Evolutionary conservation across 2,113 vertebrate species (phyloP).

Genomic region (Mus pahari): DNA sequence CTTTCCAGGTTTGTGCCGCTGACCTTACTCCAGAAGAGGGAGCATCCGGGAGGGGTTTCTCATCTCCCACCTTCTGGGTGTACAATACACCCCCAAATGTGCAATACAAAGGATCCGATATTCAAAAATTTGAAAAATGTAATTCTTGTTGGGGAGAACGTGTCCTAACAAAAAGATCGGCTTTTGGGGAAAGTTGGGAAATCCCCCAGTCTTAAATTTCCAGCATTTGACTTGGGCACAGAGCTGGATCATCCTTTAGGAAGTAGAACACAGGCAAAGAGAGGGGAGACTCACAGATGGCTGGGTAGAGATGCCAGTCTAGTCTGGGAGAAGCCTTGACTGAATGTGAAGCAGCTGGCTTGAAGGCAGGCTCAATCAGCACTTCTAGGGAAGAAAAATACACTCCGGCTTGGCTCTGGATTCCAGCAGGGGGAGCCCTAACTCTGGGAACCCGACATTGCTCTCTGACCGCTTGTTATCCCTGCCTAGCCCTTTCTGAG

Average conservation of each 20-base stretch:
- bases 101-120: background rate
- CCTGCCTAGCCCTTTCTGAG: background rate
- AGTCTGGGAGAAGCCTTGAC: background rate
- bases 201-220: slow-evolving; percentile 30
- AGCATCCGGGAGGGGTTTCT: slow-evolving; percentile 21
- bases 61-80: background rate
- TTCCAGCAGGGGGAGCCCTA: slow-evolving; percentile 89
- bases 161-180: background rate
- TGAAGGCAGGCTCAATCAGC: background rate
- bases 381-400: background rate
- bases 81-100: background rate
- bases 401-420: background rate
- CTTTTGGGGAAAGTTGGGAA: slow-evolving; percentile 35
- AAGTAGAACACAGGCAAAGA: background rate
- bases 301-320: background rate
- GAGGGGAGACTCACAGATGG: background rate
- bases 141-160: background rate
- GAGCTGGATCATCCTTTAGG: background rate
- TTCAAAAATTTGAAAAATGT: background rate
- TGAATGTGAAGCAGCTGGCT: background rate
- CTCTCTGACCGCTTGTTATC: background rate
- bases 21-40: background rate
- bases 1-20: background rate
- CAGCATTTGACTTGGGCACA: background rate
- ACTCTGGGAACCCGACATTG: slow-evolving; percentile 82